phyloP scores from a whole-genome alignment of 2,797 vertebrate species.

The Lycodopsis pacificus region DNA sequence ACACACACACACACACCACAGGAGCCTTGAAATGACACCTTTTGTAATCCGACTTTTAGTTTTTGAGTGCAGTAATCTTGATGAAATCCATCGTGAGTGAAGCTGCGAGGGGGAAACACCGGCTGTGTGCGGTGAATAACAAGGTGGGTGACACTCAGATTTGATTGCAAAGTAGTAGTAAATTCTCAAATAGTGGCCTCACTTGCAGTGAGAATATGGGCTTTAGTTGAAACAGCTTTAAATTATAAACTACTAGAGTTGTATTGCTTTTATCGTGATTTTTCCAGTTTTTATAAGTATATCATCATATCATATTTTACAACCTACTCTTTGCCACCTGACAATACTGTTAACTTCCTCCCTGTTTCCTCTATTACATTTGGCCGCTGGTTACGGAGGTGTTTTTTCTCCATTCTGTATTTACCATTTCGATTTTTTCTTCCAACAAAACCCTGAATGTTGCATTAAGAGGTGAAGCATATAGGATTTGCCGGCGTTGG shows the following conservation, averaged over 20 bases:
- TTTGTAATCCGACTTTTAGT: conserved; percentile 49
- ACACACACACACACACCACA: conserved; percentile 11
- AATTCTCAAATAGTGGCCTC: neutral
- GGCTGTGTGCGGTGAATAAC: conserved; percentile 23
- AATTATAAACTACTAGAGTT: neutral
- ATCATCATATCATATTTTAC: neutral
- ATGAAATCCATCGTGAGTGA: conserved; percentile 55
- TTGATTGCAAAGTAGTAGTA: neutral
- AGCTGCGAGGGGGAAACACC: conserved; percentile 38
- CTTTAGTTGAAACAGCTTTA: neutral
- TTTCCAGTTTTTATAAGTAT: neutral
- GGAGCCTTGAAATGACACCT: conserved; percentile 54
- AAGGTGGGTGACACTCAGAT: conserved; percentile 24
- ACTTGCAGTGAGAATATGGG: neutral
- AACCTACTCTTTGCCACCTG: neutral
- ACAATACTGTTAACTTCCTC: neutral
- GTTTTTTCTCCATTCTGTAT: too few relatives aligned
- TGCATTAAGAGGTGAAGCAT: too few relatives aligned
- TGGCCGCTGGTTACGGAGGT: too few relatives aligned
- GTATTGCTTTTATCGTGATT: neutral
- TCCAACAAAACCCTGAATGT: neutral
- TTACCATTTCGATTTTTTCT: neutral
- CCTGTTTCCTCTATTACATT: neutral
- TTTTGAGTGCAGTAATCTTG: conserved; percentile 56
- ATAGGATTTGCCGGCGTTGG: neutral